Base-by-base conservation (phyloP, 2,113 vertebrate species). In the Phainopepla nitens region DNA sequence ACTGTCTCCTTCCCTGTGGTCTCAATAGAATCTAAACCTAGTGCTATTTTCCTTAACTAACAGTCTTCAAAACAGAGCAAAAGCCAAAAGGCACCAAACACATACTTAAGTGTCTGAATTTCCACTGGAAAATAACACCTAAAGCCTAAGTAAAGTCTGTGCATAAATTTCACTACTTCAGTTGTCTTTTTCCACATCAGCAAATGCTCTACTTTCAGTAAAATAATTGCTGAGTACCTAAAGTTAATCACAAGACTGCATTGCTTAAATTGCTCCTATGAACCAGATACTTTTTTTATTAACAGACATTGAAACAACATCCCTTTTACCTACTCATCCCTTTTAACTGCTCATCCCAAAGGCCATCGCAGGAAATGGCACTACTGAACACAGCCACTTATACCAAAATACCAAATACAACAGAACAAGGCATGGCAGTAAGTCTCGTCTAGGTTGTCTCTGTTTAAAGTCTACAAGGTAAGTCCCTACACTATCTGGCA, bases 291-390 rank as follows among this genome's bases (percentile, higher is more conserved):
- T 33, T 60, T 81, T 73, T 53, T 82, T 31, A 39, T 82, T 53
- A 85, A 65, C 12, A 82, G 7, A 24, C 31, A 57, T 29, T 83
- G 73, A 83, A 81, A 83, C 14, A 68, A 15, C 24, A 82, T 23
- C 9, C 15, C 28, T 60, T 76, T 76, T 41, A 82, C 41, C 11
- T 15, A 16, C 28, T n/a, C n/a, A n/a, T n/a, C n/a, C n/a, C n/a
- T n/a, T n/a, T n/a, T n/a, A 84, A 19, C 15, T 15, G 13, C 11
- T 65, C 15, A 47, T 44, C 47, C 44, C 33, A 44, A 73, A 77
- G 47, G 1, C 1, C 24, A 54, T 11, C 0, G 0, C 3, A 62
- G 41, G 49, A 49, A 36, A 51, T 10, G 15, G n/a, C 33, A 10
- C 35, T 25, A 57, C 19, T 8, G 9, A 76, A 49, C 9, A 27